These are phyloP conservation scores for Matsumyia berberina DNA, from an alignment of 2,888 invertebrate species.

Conservation along the genomic window DNA sequence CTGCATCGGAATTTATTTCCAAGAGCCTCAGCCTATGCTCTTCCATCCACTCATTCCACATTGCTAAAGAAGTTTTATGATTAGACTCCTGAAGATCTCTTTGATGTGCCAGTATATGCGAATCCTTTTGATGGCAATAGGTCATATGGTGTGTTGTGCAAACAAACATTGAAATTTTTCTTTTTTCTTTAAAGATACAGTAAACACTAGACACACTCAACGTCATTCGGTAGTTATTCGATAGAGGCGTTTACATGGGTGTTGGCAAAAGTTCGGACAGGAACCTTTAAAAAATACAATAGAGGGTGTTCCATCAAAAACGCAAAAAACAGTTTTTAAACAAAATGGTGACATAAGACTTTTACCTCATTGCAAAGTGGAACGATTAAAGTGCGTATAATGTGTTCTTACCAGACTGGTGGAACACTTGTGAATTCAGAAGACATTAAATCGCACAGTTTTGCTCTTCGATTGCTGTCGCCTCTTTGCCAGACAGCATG, in stretches of 20 bases:
- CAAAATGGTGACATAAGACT: no score
- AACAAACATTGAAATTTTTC: constrained; percentile 26
- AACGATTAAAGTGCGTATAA: no score
- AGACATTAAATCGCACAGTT: no score
- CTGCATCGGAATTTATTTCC: constrained; percentile 12
- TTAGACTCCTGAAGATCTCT: constrained; percentile 8
- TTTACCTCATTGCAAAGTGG: no score
- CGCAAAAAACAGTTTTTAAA: no score
- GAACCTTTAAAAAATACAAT: not conserved
- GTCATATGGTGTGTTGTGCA: constrained; percentile 12
- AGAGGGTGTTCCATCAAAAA: no score
- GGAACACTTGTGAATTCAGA: no score
- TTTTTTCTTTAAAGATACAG: constrained; percentile 20
- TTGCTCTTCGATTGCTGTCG: no score
- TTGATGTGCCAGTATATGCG: not conserved
- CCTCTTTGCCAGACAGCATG: no score
- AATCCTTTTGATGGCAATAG: constrained; percentile 30
- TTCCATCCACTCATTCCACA: not conserved
- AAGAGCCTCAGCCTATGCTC: constrained; percentile 16
- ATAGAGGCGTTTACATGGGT: not conserved
- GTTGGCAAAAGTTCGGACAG: not conserved
- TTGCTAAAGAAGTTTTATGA: not conserved
- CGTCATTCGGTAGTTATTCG: not conserved
- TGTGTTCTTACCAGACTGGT: no score
- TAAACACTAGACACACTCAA: constrained; percentile 9